phyloP scores from a whole-genome alignment of 2,888 invertebrate species.

The Leptinotarsa juncta region DNA sequence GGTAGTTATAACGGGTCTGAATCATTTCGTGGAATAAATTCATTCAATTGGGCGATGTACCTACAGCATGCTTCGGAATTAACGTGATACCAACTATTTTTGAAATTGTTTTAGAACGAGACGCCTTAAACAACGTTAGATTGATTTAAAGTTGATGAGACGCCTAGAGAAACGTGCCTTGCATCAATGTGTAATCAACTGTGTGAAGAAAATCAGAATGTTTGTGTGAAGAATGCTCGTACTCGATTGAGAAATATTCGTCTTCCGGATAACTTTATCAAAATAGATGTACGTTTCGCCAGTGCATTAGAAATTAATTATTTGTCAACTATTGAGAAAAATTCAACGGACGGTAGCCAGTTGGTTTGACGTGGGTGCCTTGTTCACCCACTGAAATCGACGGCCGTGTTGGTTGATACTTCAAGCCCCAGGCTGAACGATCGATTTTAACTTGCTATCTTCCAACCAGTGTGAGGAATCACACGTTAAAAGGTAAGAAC shows the following conservation, averaged over 20 bases:
- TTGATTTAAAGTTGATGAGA: neutral
- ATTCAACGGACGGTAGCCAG: too few relatives aligned
- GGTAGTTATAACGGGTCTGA: conserved; percentile 21
- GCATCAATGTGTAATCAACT: neutral
- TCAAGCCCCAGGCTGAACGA: too few relatives aligned
- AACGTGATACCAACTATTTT: neutral
- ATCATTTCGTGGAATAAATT: conserved; percentile 14
- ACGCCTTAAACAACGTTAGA: neutral
- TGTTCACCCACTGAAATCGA: too few relatives aligned
- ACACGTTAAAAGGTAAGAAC: too few relatives aligned
- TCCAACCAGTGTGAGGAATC: too few relatives aligned
- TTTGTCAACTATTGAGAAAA: neutral
- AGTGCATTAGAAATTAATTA: neutral
- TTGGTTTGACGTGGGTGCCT: too few relatives aligned
- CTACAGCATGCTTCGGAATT: conserved; percentile 5
- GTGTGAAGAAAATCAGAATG: neutral
- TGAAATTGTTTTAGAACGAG: neutral
- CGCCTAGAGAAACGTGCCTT: neutral
- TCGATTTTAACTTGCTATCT: too few relatives aligned
- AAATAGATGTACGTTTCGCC: neutral
- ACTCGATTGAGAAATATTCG: neutral
- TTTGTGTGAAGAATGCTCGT: neutral
- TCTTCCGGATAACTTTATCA: neutral
- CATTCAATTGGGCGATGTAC: conserved; percentile 10
- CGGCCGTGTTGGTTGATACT: too few relatives aligned